Base-by-base conservation (phyloP, 2,113 vertebrate genomes). In the Pangasianodon hypophthalmus region DNA sequence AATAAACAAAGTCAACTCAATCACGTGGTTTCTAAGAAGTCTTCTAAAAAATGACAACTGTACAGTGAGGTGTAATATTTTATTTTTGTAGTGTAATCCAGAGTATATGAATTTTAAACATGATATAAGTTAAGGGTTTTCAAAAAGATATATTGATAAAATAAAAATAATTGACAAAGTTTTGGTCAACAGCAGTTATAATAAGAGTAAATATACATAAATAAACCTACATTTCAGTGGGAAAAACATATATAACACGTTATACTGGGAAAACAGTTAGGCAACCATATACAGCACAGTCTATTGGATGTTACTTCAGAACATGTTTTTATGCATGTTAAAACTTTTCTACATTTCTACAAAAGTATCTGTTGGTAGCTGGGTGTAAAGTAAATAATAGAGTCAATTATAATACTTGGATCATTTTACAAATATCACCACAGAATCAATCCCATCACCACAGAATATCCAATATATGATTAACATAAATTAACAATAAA, bases 11-110 rank as follows among this genome's bases (percentile, higher is more conserved):
- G 75, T 89, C 16, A 89, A 87, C 88, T 91, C 90, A 67, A 84
- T 92, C 92, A 91, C 90, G 91, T 91, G 92, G 91, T 92, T 89
- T 93, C 86, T 92, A 86, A 92, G 84, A 88, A 90, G 89, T 93
- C 85, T 88, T 75, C 87, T 88, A 11, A 84, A 85, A 87, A 50
- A 50, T 8, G 14, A 81, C 46, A n/a, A 2, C 48, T 81, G 29
- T 79, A 79, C 44, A 79, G 26, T 80, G 37, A 13, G 24, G 5
- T 29, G 14, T 29, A 46, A 77, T 73, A 73, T 75, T 75, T 21
- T 75, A 75, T 44, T 19, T 41, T 26, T 77, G 41, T 48, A 13
- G 21, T 77, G 7, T 48, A 13, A 77, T 24, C 3, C 44, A 24
- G 21, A 77, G 18, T 7, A 77, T 41, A 41, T 46, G 41, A 44